These are phyloP conservation scores for Clinocottus analis DNA, from an alignment of 2,113 vertebrate species.

Conservation along the genomic window DNA sequence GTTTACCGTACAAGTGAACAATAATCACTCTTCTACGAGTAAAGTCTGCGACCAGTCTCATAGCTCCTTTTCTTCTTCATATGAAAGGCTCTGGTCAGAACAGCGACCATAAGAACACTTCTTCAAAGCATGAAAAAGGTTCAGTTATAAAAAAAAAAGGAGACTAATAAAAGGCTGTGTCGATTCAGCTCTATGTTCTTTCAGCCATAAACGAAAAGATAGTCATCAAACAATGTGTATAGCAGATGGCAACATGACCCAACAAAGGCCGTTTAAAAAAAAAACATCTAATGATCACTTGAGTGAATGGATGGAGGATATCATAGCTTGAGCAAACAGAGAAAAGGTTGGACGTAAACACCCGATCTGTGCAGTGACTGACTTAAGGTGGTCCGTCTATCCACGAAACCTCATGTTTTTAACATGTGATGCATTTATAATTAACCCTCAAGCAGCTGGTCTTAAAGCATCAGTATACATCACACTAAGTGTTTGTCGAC, in stretches of 20 bases:
- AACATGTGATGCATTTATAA: not conserved
- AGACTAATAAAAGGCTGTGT: not conserved
- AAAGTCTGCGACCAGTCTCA: not conserved
- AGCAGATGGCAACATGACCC: not conserved
- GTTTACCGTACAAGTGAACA: not conserved
- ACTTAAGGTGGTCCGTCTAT: not conserved
- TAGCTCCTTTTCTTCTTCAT: not conserved
- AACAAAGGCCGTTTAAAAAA: conserved; percentile 1
- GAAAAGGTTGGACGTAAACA: not conserved
- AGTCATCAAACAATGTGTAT: not conserved
- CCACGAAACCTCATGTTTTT: not conserved
- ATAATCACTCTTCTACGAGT: not conserved
- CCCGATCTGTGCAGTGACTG: not conserved
- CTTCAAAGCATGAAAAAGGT: not conserved
- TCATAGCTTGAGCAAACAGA: not conserved
- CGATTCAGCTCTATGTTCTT: not conserved
- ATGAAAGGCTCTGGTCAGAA: not conserved
- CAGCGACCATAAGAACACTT: not conserved
- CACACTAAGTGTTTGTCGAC: not conserved
- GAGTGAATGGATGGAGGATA: not conserved
- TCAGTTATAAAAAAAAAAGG: not conserved
- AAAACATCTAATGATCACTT: not conserved
- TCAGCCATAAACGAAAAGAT: not conserved
- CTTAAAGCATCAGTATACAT: not conserved
- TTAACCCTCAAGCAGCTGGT: not conserved